Conservation (phyloP, 1,140 invertebrate genomes). For the Bombus waltoni region DNA sequence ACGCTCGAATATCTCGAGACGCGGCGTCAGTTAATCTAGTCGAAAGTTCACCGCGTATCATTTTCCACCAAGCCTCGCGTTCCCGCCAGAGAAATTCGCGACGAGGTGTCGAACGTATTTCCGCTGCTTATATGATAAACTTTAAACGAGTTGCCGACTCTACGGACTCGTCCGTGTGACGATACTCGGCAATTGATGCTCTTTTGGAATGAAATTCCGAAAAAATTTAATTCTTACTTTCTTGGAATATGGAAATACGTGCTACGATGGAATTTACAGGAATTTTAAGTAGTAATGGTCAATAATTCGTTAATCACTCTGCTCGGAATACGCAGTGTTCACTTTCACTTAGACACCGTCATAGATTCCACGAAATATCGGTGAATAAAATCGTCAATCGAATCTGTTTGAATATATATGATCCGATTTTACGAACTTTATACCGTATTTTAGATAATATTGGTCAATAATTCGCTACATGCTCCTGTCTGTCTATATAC, state of each 20-base stretch:
- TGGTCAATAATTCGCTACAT: background rate
- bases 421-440: background rate
- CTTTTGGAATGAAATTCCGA: background rate
- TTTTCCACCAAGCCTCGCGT: background rate
- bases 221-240: background rate
- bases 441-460: background rate
- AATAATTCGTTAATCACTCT: background rate
- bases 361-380: background rate
- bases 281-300: background rate
- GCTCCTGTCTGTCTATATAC: background rate
- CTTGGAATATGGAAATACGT: background rate
- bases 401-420: background rate
- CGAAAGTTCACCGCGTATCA: slow-evolving; percentile 2
- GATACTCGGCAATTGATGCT: background rate
- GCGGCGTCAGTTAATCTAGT: background rate
- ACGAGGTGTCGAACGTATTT: slow-evolving; percentile 26
- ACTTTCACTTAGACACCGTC: background rate
- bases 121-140: slow-evolving; percentile 31
- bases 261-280: too few species aligned
- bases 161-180: background rate
- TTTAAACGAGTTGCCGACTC: slow-evolving; percentile 23
- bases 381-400: background rate
- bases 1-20: background rate
- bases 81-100: slow-evolving; percentile 14
- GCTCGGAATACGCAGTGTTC: background rate